Evolutionary conservation across 2,888 invertebrate genomes (phyloP).

Genomic region (Callyntrura guangdongensis): DNA sequence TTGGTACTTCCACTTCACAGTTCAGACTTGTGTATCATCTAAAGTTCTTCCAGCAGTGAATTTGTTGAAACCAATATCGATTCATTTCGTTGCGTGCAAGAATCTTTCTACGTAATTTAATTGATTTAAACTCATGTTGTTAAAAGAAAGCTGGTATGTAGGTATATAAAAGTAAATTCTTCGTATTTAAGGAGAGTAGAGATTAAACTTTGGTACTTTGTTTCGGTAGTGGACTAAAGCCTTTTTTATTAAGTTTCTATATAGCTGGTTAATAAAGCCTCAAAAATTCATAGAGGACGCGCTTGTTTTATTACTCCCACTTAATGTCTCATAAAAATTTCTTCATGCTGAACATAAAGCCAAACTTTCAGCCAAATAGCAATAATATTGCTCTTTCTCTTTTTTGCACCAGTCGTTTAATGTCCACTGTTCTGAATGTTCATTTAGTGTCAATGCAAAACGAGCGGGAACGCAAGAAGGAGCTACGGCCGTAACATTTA

Average conservation of each 20-base stretch:
- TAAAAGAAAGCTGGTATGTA: neutral
- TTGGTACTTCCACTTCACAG: no score
- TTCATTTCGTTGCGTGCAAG: neutral
- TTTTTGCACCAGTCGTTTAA: neutral
- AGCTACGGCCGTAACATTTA: neutral
- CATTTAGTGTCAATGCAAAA: conserved; percentile 16
- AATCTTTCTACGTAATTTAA: neutral
- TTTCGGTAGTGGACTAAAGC: neutral
- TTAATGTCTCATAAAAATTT: conserved; percentile 67
- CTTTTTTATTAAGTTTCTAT: neutral
- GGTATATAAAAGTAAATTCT: neutral
- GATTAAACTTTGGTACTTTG: neutral
- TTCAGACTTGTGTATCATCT: no score
- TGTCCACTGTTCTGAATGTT: neutral
- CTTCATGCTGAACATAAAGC: neutral
- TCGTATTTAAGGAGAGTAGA: neutral
- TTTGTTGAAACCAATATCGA: no score
- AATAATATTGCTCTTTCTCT: neutral
- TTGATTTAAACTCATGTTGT: neutral
- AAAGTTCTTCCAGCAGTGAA: no score
- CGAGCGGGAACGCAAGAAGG: neutral
- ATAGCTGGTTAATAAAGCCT: conserved; percentile 58
- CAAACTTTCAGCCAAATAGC: neutral
- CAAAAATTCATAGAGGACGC: conserved; percentile 59
- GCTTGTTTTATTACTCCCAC: conserved; percentile 61